phyloP scores from a whole-genome alignment of 1,140 invertebrate species.

The Aphis craccivora region DNA sequence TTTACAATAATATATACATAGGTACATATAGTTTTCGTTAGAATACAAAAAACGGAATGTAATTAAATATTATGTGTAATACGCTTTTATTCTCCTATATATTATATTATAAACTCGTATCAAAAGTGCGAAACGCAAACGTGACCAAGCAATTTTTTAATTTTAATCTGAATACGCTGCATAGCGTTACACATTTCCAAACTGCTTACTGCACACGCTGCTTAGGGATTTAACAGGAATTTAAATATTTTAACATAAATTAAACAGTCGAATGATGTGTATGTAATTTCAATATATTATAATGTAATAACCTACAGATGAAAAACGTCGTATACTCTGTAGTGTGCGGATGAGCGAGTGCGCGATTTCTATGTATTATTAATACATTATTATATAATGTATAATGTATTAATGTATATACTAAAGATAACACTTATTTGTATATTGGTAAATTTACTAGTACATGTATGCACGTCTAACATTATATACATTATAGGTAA shows the following conservation, averaged over 20 bases:
- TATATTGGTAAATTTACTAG: neutral
- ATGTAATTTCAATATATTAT: neutral
- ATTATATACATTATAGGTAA: no score
- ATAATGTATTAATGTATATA: no score
- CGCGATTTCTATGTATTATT: neutral
- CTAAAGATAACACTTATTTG: neutral
- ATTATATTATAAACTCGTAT: neutral
- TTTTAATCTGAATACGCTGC: neutral
- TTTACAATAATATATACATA: neutral
- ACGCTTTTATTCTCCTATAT: neutral
- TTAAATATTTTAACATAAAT: conserved; percentile 20
- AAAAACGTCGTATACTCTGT: neutral
- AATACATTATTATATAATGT: neutral
- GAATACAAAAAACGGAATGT: neutral
- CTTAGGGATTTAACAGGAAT: neutral
- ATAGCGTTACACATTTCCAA: neutral
- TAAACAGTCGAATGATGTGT: neutral
- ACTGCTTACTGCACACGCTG: neutral
- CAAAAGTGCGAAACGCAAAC: neutral
- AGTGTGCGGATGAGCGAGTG: neutral
- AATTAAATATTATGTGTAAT: neutral
- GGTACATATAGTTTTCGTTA: neutral
- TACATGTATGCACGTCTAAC: neutral
- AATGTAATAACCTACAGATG: neutral
- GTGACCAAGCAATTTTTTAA: neutral